Evolutionary conservation across 2,888 invertebrate species (phyloP), one percentile per base, ranked within the genome.

Genomic region (Spodoptera exigua): DNA sequence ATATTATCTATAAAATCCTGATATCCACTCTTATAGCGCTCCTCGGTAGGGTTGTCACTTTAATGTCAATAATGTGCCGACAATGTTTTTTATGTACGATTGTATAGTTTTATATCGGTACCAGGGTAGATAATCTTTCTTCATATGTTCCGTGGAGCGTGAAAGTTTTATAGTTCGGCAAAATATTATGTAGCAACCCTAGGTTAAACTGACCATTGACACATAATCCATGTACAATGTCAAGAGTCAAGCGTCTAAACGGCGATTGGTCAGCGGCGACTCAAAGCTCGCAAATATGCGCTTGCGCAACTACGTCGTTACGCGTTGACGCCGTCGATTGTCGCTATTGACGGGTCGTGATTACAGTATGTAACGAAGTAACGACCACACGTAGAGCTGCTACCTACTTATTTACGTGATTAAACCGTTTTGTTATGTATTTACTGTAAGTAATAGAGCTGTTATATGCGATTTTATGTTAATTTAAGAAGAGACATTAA

Each of bases 191-290:
- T 27, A 49, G 2, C 61, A 72, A 40, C 81, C 74, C 62, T 76
- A 61, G 0, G 0, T 17, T 9, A 27, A 57, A 69, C 56, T 64
- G 61, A 65, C 55, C 64, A 76, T 79, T 82, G 79, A 76, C 69
- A 74, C 71, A 77, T 78, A 78, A 77, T 77, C 80, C 76, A 76
- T 70, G 74, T 74, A 74, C 88, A 86, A 88, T 89, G 87, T 87
- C 87, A 85, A 83, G 80, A 80, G 76, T 80, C 54, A 74, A 79
- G 75, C 77, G 71, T 73, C 70, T 66, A 54, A 55, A 49, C 51
- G 56, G 53, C 53, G 71, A 72, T 75, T 76, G 75, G 80, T 74
- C 65, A 70, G 70, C 63, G 70, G 62, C 54, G 39, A 35, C 43
- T 57, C 80, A 82, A 81, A 79, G 76, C 65, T 66, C 67, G 80